Evolutionary conservation across 2,888 invertebrate species (phyloP).

Genomic region (Oligia latruncula): DNA sequence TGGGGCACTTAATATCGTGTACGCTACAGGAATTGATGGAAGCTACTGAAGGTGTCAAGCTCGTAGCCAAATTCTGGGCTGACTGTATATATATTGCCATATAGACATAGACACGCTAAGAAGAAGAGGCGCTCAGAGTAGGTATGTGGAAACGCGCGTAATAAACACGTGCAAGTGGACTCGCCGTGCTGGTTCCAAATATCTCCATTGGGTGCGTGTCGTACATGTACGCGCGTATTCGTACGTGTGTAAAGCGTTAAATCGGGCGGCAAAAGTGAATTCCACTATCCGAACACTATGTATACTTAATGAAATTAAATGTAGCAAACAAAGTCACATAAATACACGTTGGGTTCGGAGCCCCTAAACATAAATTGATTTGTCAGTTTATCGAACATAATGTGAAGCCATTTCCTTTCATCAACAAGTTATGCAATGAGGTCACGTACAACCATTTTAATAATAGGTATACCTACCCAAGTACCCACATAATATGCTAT

Average conservation of each 20-base stretch:
- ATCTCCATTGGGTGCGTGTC: background rate
- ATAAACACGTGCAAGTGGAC: background rate
- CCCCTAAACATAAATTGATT: conserved; percentile 27
- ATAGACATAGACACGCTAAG: background rate
- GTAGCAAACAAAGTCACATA: conserved; percentile 14
- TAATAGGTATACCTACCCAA: background rate
- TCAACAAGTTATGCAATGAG: conserved; percentile 18
- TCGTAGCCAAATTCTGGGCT: background rate
- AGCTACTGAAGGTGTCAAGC: background rate
- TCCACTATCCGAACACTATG: background rate
- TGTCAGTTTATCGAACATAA: conserved; percentile 1
- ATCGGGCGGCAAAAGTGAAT: background rate
- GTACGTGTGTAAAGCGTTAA: background rate
- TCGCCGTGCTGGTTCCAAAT: background rate
- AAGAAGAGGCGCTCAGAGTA: background rate
- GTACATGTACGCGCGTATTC: too few relatives aligned
- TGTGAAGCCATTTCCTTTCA: conserved; percentile 24
- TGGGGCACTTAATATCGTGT: background rate
- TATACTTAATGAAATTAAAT: conserved; percentile 3
- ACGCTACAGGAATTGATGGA: background rate
- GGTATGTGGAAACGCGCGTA: background rate
- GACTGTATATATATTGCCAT: background rate
- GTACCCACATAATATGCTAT: background rate
- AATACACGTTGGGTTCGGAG: conserved; percentile 6
- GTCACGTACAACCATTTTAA: conserved; percentile 2